phyloP scores from a whole-genome alignment of 1,140 invertebrate species.

The Solen grandis region DNA sequence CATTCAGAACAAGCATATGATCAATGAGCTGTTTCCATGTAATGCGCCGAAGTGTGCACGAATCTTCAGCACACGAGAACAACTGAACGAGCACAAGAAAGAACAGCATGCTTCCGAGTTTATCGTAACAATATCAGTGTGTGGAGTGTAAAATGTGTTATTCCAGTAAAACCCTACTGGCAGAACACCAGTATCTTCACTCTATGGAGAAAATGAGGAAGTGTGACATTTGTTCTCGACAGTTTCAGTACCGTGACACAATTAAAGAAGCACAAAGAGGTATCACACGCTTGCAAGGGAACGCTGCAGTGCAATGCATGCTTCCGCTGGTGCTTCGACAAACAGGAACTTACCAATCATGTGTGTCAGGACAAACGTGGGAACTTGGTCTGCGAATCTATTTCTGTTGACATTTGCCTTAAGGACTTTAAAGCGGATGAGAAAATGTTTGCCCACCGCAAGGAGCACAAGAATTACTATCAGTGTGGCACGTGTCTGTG shows the following conservation, averaged over 20 bases:
- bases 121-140: slow-evolving; percentile 52
- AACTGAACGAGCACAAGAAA: slow-evolving; percentile 39
- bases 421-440: slow-evolving; percentile 48
- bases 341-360: slow-evolving; percentile 34
- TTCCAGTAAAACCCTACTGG: slow-evolving; percentile 43
- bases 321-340: slow-evolving; percentile 26
- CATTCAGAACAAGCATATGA: slow-evolving; percentile 34
- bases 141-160: slow-evolving; percentile 49
- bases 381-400: slow-evolving; percentile 21
- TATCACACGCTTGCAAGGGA: slow-evolving; percentile 35
- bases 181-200: slow-evolving; percentile 54
- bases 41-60: slow-evolving; percentile 21
- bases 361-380: slow-evolving; percentile 16
- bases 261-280: slow-evolving; percentile 28
- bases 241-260: slow-evolving; percentile 26
- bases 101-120: slow-evolving; percentile 45
- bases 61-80: slow-evolving; percentile 3
- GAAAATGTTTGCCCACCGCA: slow-evolving; percentile 46
- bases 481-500: slow-evolving; percentile 35
- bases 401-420: slow-evolving; percentile 44
- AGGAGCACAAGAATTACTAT: slow-evolving; percentile 47
- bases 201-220: slow-evolving; percentile 44
- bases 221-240: slow-evolving; percentile 43
- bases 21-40: slow-evolving; percentile 25
- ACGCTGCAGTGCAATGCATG: slow-evolving; percentile 23